Evolutionary conservation across 2,888 invertebrate species (phyloP).

Genomic region (Drosophila sordidula): DNA sequence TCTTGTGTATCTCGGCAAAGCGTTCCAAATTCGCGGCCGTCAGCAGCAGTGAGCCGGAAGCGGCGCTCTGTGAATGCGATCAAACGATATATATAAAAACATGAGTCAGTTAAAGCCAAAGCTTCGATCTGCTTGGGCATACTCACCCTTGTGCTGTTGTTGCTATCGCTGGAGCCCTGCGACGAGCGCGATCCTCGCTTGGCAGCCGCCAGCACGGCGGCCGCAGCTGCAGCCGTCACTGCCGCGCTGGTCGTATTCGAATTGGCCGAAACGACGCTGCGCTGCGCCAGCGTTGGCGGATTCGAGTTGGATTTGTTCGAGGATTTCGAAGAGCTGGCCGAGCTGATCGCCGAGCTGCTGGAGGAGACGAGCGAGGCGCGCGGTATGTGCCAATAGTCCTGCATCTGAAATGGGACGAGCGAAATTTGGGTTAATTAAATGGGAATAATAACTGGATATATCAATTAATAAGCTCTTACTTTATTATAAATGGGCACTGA

Average conservation of each 20-base stretch:
- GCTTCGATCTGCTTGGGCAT: constrained; percentile 7
- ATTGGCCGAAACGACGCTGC: constrained; percentile 38
- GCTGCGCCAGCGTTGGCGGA: constrained; percentile 74
- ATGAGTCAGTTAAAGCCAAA: constrained; percentile 20
- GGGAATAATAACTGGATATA: not conserved
- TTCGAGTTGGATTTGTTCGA: constrained; percentile 82
- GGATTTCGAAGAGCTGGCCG: constrained; percentile 77
- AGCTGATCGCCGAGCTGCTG: constrained; percentile 77
- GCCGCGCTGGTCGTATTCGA: constrained; percentile 65
- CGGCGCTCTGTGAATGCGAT: constrained; percentile 88
- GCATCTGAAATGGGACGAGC: constrained; percentile 78
- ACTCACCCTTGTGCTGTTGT: constrained; percentile 92
- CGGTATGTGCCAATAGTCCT: constrained; percentile 91
- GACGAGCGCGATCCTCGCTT: constrained; percentile 87
- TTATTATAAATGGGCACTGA: too few relatives aligned
- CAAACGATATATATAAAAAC: not conserved
- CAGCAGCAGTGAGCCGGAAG: constrained; percentile 91
- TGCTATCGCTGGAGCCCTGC: constrained; percentile 90
- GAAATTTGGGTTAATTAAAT: not conserved
- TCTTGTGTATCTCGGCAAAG: constrained; percentile 87
- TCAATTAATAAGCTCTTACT: too few relatives aligned
- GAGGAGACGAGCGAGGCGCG: constrained; percentile 89
- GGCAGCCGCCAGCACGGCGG: constrained; percentile 72
- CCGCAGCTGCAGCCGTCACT: constrained; percentile 73
- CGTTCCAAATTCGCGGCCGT: constrained; percentile 90